Evolutionary conservation across 1,140 invertebrate species (phyloP), one percentile per base, ranked within the genome.

Genomic region (Plectrocnemia conspersa): DNA sequence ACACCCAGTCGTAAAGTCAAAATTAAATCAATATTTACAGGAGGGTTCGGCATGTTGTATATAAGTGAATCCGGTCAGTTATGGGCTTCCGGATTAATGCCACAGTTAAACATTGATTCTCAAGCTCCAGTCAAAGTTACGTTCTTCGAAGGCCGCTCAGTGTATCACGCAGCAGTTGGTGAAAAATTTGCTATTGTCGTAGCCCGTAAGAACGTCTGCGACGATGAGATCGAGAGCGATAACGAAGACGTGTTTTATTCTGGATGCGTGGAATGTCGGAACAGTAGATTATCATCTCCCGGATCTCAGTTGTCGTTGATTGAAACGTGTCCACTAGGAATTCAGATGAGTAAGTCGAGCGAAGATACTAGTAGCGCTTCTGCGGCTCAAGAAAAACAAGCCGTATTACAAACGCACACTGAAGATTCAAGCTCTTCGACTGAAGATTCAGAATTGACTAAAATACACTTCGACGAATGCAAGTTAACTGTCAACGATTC

Each of bases 21-120:
- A 68, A 77, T 84, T 27, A 79, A 79, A 63, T 76, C 76, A 61
- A 69, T 86, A 52, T 75, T 79, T 6, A 75, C 79, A 35, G 81
- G 74, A 61, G 78, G 81, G 60, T 77, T 76, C 65, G 77, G 79
- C 5, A 70, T 77, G 50, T 70, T 86, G 5, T 85, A 82, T 68
- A 76, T 85, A 18, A 83, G 82, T 24, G 80, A 82, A 60, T 78
- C 71, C 68, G 82, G 83, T 16, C 81, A 88, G 54, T 68, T 90
- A 7, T 89, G 86, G 86, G 83, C 80, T 1, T 84, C 79, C 60
- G 87, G 88, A 33, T 68, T 74, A 63, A 86, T 88, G 68, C 78
- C 80, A 6, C 82, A 88, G 65, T 79, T 88, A 50, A 78, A 81
- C 15, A 76, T 88, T 54, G 79, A 79, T 40, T 72, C 71, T 52